Conservation (phyloP, 2,888 invertebrate species). For the Enoplolaimus lenunculus region DNA sequence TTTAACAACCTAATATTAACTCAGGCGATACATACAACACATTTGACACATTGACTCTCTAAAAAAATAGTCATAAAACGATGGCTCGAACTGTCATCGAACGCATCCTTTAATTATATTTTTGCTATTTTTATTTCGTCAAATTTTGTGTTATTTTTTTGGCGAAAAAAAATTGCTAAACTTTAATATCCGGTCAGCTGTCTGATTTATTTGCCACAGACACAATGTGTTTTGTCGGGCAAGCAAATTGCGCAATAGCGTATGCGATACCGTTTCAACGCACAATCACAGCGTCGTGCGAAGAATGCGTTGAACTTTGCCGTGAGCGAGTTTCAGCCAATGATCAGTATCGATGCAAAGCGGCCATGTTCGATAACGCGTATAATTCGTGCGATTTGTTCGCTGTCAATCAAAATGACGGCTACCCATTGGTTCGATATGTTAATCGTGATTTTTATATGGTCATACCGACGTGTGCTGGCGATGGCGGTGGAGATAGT, state of each 20-base stretch:
- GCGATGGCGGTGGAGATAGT: not conserved
- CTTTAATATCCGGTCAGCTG: too few species aligned
- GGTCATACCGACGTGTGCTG: constrained; percentile 2
- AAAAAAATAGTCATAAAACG: too few species aligned
- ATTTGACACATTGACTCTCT: too few species aligned
- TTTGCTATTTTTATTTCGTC: too few species aligned
- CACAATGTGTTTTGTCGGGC: not conserved
- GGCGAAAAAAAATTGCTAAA: too few species aligned
- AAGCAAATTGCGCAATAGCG: constrained; percentile 10
- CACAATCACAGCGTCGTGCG: not conserved
- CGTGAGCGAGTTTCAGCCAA: not conserved
- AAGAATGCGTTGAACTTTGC: constrained; percentile 11
- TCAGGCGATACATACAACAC: too few species aligned
- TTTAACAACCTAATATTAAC: too few species aligned
- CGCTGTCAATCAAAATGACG: constrained; percentile 3
- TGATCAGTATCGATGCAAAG: not conserved
- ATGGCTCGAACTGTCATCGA: too few species aligned
- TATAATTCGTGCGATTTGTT: constrained; percentile 19
- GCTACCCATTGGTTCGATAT: constrained; percentile 14
- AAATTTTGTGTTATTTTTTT: too few species aligned
- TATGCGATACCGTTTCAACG: constrained; percentile 13
- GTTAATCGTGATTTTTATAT: constrained; percentile 11
- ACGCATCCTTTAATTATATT: too few species aligned
- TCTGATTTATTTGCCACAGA: not conserved
- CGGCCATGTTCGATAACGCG: constrained; percentile 7